These are phyloP conservation scores for Redunca redunca DNA, from an alignment of 2,113 vertebrate species.

Conservation along the genomic window DNA sequence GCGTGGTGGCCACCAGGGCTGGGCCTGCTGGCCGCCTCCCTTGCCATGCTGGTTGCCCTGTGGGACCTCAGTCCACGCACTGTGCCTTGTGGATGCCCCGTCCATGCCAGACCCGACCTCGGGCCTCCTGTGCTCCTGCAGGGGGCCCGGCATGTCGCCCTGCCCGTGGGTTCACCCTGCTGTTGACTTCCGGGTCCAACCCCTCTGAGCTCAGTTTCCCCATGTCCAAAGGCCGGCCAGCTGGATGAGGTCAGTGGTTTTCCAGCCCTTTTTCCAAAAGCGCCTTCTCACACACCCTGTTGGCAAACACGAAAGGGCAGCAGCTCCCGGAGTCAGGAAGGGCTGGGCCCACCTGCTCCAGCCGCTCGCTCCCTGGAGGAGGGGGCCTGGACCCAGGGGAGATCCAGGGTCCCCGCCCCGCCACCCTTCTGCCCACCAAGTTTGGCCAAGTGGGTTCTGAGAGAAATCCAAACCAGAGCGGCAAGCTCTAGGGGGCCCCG, in stretches of 20 bases:
- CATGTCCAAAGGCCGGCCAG: slow-evolving; percentile 2
- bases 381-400: not conserved
- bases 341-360: not conserved
- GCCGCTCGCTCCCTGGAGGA: not conserved
- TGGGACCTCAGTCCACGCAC: not conserved
- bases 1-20: not conserved
- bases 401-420: not conserved
- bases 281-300: not conserved
- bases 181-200: not conserved
- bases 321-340: not conserved
- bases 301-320: slow-evolving; percentile 29
- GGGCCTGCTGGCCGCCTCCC: no score
- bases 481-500: not conserved
- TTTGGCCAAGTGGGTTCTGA: slow-evolving; percentile 40
- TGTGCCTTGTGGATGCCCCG: not conserved
- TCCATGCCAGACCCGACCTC: not conserved
- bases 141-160: not conserved
- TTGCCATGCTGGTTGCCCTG: not conserved
- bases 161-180: not conserved
- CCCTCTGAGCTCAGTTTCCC: slow-evolving; percentile 40
- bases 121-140: not conserved
- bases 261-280: slow-evolving; percentile 51
- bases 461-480: not conserved
- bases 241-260: slow-evolving; percentile 53
- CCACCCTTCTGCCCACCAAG: not conserved